Base-by-base conservation (phyloP, 1,140 invertebrate species). In the Aphelinus certus region DNA sequence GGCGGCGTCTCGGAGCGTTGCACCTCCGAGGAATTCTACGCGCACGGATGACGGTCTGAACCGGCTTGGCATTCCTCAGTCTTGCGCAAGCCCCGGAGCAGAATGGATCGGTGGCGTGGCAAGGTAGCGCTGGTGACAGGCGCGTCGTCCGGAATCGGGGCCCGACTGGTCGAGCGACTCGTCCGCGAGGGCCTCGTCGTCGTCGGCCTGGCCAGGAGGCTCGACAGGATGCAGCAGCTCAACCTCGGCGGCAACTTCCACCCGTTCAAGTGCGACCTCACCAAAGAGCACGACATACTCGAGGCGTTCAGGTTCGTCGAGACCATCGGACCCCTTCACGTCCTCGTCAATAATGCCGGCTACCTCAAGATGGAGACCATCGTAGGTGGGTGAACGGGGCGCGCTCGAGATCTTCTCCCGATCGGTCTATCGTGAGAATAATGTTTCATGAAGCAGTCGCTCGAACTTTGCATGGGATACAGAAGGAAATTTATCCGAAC, bases 271-370 rank as follows among this genome's bases (percentile, higher is more conserved):
- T 93, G 91, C 79, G 94, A 95, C 82, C 81, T 95, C 1, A 86
- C 87, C 1, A 90, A 91, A n/a, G 90, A 91, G 80, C 87, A 90
- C 1, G 91, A 94, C 0, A 90, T 95, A 56, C 80, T 90, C 7
- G 83, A 85, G 26, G 90, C 92, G 57, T 95, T 95, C 80, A 81
- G 90, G 70, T 91, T 89, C 88, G 88, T 92, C 9, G 88, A 91
- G 60, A 55, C 53, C 10, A 84, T 92, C 49, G 92, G 92, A 3
- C 90, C 91, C 10, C 86, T 94, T 1, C 91, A 94, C 80, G 85
- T 95, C 1, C 86, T 94, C 61, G 86, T 95, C 47, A 95, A 95
- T 81, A 94, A 93, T 81, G 94, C 94, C 2, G 94, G 92, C 1
- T 80, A 91, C 0, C 78, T 88, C 4, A 73, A 81, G 6, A 43